Evolutionary conservation across 2,797 vertebrate species (phyloP), one percentile per base, ranked within the genome.

Genomic region (Falco columbarius): DNA sequence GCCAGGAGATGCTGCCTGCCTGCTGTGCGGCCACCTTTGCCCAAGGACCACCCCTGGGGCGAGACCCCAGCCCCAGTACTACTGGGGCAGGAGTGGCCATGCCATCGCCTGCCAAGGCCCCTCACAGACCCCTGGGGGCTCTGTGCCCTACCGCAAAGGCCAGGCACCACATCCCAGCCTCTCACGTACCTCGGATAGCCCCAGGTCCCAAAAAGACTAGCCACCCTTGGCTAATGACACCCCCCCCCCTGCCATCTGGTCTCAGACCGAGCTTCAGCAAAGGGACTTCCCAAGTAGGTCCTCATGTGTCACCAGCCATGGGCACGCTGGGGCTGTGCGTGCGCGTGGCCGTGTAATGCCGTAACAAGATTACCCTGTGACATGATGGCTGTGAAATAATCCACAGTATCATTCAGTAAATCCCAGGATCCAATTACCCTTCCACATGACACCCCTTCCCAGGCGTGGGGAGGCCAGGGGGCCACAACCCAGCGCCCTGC

Each of bases 361-460:
- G 0, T 97, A 97, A 97, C 65, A 3, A 82, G 96, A 96, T 97
- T 97, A 96, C 36, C 22, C 86, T 46, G 72, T 26, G 75, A 89
- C 89, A 65, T 8, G 86, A 63, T 24, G 71, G 79, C 83, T 86
- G 54, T 74, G 94, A 95, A 94, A 94, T 95, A 94, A 97, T 97
- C 95, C 95, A 65, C 30, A 1, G 89, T 96, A 95, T 96, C 96
- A 93, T 19, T 93, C 81, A 67, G 75, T 24, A 96, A 97, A 97
- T 96, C 96, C 92, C 3, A 0, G 79, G 89, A 97, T 97, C 96
- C 94, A 95, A 97, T 97, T 97, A 96, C 92, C 26, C 62, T 81
- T 81, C 74, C n/a, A 18, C 93, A 90, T 66, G 86, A 96, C 70
- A 86, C 88, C 51, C 76, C 38, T 92, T 38, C 81, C 58, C 10